These are phyloP conservation scores for Cosmorhoe ocellata DNA, from an alignment of 2,888 invertebrate species.

Conservation along the genomic window DNA sequence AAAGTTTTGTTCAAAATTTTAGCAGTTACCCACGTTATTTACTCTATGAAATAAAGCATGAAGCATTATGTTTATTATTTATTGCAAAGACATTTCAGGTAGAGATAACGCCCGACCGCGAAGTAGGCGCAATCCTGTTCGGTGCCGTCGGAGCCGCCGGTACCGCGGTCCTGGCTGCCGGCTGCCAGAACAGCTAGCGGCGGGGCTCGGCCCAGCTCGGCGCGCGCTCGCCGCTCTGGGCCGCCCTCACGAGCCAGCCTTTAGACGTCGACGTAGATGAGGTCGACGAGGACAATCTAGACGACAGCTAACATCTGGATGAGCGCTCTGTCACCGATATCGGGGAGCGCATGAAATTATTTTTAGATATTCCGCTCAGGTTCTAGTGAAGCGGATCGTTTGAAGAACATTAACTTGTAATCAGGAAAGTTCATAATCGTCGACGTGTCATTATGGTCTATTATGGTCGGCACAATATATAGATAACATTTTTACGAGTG, in stretches of 20 bases:
- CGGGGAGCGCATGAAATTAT: constrained; percentile 79
- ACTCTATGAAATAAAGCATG: neutral
- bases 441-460: too few species aligned
- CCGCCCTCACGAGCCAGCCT: constrained; percentile 88
- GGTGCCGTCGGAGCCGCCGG: constrained; percentile 63
- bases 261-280: constrained; percentile 59
- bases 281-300: constrained; percentile 56
- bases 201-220: constrained; percentile 75
- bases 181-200: constrained; percentile 83
- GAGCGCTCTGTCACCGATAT: constrained; percentile 81
- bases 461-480: too few species aligned
- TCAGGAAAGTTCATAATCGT: too few species aligned
- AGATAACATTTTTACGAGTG: too few species aligned
- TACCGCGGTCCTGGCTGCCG: constrained; percentile 65
- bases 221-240: constrained; percentile 89
- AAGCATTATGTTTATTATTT: neutral
- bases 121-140: constrained; percentile 71
- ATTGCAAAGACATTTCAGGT: constrained; percentile 47
- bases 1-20: neutral
- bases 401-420: neutral
- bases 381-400: neutral
- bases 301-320: constrained; percentile 83
- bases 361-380: constrained; percentile 76
- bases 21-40: neutral
- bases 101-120: constrained; percentile 77